Evolutionary conservation across 2,797 vertebrate genomes (phyloP).

Genomic region (Lophius americanus): DNA sequence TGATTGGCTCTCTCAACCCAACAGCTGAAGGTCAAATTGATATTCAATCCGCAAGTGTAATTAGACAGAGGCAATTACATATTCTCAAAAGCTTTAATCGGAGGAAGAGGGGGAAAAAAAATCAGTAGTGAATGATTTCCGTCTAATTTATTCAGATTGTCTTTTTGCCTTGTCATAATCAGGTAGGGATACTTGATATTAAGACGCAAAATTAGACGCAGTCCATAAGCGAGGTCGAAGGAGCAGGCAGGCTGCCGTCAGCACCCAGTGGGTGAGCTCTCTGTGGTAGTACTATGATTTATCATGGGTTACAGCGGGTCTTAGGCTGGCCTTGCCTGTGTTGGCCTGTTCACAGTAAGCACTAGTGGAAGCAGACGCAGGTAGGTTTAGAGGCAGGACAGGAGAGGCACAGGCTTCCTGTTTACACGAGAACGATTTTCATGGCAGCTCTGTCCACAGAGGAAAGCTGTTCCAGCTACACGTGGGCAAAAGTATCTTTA

Average conservation of each 20-base stretch:
- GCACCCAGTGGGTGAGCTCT: slow-evolving; percentile 35
- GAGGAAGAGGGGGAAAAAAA: slow-evolving; percentile 74
- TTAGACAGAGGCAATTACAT: slow-evolving; percentile 85
- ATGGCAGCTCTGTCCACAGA: slow-evolving; percentile 33
- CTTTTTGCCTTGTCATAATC: slow-evolving; percentile 71
- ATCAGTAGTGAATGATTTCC: slow-evolving; percentile 79
- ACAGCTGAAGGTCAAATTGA: slow-evolving; percentile 93
- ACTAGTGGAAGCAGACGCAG: slow-evolving; percentile 47
- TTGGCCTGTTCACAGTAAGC: slow-evolving; percentile 63
- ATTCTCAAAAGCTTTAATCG: slow-evolving; percentile 82
- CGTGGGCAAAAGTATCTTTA: neutral
- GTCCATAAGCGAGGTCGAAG: slow-evolving; percentile 18
- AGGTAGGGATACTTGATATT: slow-evolving; percentile 68
- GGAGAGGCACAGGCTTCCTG: slow-evolving; percentile 47
- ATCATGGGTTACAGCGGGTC: slow-evolving; percentile 47
- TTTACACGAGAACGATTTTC: slow-evolving; percentile 42
- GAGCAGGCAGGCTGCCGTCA: slow-evolving; percentile 28
- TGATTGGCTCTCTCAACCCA: slow-evolving; percentile 91
- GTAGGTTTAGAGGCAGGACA: slow-evolving; percentile 59
- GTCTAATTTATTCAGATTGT: slow-evolving; percentile 83
- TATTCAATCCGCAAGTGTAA: slow-evolving; percentile 89
- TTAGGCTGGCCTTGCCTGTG: slow-evolving; percentile 48
- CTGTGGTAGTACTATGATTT: slow-evolving; percentile 43
- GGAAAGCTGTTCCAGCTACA: slow-evolving; percentile 26
- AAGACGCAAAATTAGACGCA: slow-evolving; percentile 48